Evolutionary conservation across 2,797 vertebrate genomes (phyloP), one percentile per base, ranked within the genome.

Genomic region (Mormyrops attenuatus): DNA sequence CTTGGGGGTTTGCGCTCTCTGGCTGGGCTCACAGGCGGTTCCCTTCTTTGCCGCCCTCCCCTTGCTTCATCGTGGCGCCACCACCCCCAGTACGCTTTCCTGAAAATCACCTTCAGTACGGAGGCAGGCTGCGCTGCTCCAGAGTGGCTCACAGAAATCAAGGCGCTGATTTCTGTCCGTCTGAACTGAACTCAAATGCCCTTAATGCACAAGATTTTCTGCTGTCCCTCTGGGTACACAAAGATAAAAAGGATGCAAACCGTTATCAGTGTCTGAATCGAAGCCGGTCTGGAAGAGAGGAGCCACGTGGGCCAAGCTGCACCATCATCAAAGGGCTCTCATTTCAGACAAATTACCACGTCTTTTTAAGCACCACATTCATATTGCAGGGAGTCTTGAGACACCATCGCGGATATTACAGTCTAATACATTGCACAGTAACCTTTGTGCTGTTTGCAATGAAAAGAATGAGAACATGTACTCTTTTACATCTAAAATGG

Each of bases 401-500:
- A 92, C 92, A 92, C 90, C 90, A 91, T 92, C 90, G 86, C 90
- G 80, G 89, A 91, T 69, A 89, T 55, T 91, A 91, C 87, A 88
- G 90, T 92, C 91, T 93, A 90, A 91, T 90, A 91, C 90, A 77
- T 87, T 22, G 88, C 22, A 66, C 85, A 88, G 89, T 90, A 91
- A 85, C 88, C 69, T 88, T 80, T 89, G 52, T 55, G 80, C 84
- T 88, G 82, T 88, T 91, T 90, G 90, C 89, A 91, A 93, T 92
- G 87, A 90, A 94, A 91, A 90, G 92, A 95, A 95, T 92, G 94
- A 93, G 94, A 93, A 91, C 93, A 89, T 94, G 95, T 92, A 93
- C 95, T 95, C 95, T 93, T 95, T 96, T 93, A 93, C 90, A 91
- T 93, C 91, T 77, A 91, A 96, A 96, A 94, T 96, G 93, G 96